These are phyloP conservation scores for Falco concolor DNA, from an alignment of 2,797 vertebrate genomes.

Conservation along the genomic window DNA sequence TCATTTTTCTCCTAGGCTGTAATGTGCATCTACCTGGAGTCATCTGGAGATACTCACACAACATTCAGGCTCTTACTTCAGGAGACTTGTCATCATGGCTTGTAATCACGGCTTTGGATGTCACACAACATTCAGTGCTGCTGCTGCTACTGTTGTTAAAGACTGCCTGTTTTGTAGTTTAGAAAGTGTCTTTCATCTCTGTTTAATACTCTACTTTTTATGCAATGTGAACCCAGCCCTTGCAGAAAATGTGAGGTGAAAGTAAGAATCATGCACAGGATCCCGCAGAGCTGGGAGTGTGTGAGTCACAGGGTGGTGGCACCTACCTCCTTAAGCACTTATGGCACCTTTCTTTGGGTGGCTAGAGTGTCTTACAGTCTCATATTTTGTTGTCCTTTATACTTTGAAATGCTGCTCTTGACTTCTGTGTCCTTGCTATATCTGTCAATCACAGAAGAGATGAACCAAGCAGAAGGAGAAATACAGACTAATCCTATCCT, in stretches of 20 bases:
- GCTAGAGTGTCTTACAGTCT: background rate
- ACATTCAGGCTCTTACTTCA: background rate
- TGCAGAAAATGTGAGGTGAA: background rate
- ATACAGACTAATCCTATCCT: background rate
- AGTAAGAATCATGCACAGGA: background rate
- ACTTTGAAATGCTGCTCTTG: background rate
- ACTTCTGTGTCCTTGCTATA: background rate
- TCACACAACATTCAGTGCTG: background rate
- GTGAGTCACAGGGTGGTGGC: background rate
- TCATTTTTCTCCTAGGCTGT: background rate
- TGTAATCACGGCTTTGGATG: background rate
- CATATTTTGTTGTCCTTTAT: background rate
- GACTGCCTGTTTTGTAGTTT: background rate
- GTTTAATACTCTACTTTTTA: background rate
- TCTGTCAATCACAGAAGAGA: background rate
- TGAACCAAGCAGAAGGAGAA: background rate
- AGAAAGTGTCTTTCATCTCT: background rate
- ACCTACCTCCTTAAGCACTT: background rate
- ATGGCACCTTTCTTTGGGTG: background rate
- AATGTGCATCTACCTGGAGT: background rate
- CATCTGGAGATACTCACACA: background rate
- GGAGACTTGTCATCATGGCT: background rate
- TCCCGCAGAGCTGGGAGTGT: accelerated
- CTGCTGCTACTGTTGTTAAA: background rate
- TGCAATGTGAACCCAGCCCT: background rate